A percentile compares a stretch with the other conserved stretches of the same genome.
Conservation (phyloP, 2,797 vertebrate genomes). For the Allobates femoralis region DNA sequence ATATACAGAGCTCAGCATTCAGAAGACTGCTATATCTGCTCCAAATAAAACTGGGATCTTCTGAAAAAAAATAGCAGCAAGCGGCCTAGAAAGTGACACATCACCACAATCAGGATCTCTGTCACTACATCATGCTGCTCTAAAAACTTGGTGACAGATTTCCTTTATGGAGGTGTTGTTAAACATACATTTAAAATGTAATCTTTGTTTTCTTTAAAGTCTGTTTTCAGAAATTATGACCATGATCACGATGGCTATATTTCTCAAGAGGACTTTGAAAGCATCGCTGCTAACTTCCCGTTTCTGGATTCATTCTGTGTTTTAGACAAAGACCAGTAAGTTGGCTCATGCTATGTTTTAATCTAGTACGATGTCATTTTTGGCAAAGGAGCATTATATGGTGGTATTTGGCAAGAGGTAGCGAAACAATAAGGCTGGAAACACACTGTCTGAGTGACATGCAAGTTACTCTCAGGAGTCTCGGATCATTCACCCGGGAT, state of each 20-base stretch:
- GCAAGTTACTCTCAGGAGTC: too few species aligned
- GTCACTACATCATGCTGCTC: too few species aligned
- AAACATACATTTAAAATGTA: background rate
- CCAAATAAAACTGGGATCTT: too few species aligned
- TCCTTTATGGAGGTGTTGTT: too few species aligned
- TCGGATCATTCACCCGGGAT: too few species aligned
- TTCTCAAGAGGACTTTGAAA: constrained; percentile 97
- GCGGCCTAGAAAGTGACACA: too few species aligned
- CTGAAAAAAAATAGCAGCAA: too few species aligned
- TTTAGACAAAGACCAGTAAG: constrained; percentile 97
- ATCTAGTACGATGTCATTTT: constrained; percentile 1
- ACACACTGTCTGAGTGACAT: too few species aligned
- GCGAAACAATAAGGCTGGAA: constrained; percentile 1
- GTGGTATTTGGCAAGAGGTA: background rate
- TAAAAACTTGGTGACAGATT: too few species aligned
- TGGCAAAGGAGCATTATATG: background rate
- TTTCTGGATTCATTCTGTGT: constrained; percentile 97
- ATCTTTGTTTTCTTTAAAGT: constrained; percentile 75
- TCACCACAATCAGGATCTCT: too few species aligned
- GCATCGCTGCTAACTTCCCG: constrained; percentile 94
- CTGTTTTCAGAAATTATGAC: constrained; percentile 97
- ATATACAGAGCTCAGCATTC: too few species aligned
- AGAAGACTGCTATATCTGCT: too few species aligned
- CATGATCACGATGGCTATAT: constrained; percentile 94
- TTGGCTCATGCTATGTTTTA: constrained; percentile 55